These are phyloP conservation scores for Prionace glauca DNA, from an alignment of 2,797 vertebrate genomes.

Conservation along the genomic window DNA sequence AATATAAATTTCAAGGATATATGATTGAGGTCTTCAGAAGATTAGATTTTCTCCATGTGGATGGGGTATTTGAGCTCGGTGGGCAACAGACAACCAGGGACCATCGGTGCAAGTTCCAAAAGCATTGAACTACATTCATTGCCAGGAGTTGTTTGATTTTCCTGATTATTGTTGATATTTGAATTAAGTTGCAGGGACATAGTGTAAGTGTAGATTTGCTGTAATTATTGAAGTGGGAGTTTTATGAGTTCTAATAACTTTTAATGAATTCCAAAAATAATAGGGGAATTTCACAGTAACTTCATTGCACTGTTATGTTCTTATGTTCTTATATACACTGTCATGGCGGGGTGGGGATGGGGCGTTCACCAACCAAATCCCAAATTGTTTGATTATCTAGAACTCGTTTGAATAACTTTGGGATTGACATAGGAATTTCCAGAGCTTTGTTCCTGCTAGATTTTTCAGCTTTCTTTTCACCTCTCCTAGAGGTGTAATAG, in stretches of 20 bases:
- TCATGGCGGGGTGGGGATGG: background rate
- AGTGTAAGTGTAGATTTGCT: background rate
- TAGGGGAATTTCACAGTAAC: too few species aligned
- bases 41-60: background rate
- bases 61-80: background rate
- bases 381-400: background rate
- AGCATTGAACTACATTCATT: background rate
- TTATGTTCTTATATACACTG: too few species aligned
- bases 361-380: background rate
- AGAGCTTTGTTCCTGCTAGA: background rate
- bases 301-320: too few species aligned
- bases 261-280: too few species aligned
- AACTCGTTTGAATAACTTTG: background rate
- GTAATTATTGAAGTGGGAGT: background rate
- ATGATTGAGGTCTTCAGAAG: background rate
- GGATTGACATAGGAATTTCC: background rate
- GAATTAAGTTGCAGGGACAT: background rate
- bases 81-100: background rate
- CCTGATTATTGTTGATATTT: background rate
- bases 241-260: background rate
- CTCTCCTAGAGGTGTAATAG: background rate
- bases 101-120: background rate
- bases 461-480: background rate
- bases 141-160: background rate
- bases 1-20: background rate